These are phyloP conservation scores for Drosophila villosipedis DNA, from an alignment of 2,888 invertebrate species.

Conservation along the genomic window DNA sequence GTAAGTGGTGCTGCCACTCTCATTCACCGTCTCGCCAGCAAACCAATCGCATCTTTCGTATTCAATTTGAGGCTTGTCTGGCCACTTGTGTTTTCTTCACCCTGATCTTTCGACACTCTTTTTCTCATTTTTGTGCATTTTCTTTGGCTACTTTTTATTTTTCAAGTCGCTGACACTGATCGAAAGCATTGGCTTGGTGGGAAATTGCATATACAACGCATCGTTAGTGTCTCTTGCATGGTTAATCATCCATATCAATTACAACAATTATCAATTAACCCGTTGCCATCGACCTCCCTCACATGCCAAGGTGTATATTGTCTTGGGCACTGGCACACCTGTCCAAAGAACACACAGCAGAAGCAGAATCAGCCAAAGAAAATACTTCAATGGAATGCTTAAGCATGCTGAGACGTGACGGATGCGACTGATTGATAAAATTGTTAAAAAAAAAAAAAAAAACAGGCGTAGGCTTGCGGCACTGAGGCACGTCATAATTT, in stretches of 20 bases:
- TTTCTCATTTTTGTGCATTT: background rate
- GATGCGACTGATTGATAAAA: conserved; percentile 49
- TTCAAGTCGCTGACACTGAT: conserved; percentile 26
- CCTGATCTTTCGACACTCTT: conserved; percentile 47
- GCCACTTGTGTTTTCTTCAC: conserved; percentile 37
- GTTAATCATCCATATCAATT: conserved; percentile 23
- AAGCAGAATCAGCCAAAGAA: conserved; percentile 13
- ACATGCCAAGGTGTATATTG: conserved; percentile 42
- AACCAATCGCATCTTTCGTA: conserved; percentile 5
- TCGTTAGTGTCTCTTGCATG: conserved; percentile 9
- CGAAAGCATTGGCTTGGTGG: conserved; percentile 21
- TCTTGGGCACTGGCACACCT: conserved; percentile 48
- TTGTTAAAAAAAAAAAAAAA: conserved; percentile 3
- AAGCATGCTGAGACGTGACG: conserved; percentile 45
- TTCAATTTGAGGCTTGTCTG: conserved; percentile 31
- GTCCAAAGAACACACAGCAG: conserved; percentile 22
- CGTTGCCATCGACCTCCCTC: conserved; percentile 37
- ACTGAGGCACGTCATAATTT: conserved; percentile 55
- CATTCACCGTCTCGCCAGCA: background rate
- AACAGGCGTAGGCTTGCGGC: conserved; percentile 13
- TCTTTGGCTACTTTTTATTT: background rate
- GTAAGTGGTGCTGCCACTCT: conserved; percentile 34
- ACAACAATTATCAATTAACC: conserved; percentile 28
- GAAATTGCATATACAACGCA: conserved; percentile 23
- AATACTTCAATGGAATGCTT: conserved; percentile 33